These are phyloP conservation scores for Cliona cf. orientalis DNA, from an alignment of 37 sponge, comb jelly and placozoan species.

Conservation along the genomic window DNA sequence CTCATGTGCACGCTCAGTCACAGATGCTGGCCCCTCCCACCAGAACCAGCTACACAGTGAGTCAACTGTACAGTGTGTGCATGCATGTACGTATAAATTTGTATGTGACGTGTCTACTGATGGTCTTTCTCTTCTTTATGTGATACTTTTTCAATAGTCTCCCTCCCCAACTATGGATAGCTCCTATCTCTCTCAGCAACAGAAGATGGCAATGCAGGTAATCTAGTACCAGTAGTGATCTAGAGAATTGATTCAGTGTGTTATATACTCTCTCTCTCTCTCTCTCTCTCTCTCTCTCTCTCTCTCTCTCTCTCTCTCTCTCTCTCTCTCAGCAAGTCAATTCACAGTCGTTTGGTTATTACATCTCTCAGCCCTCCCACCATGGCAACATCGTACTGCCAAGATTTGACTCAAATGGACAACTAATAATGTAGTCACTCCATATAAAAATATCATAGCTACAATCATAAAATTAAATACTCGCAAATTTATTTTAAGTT, in stretches of 20 bases:
- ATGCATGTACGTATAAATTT: not conserved
- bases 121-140: not conserved
- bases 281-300: not conserved
- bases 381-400: conserved; percentile 55
- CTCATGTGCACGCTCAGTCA: conserved; percentile 12
- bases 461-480: not conserved
- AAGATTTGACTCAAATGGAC: conserved; percentile 22
- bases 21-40: not conserved
- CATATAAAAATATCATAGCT: not conserved
- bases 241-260: not conserved
- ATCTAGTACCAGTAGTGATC: not conserved
- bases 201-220: conserved; percentile 48
- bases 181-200: conserved; percentile 10
- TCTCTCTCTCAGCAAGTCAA: conserved; percentile 42
- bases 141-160: not conserved
- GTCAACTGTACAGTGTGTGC: not conserved
- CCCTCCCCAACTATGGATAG: conserved; percentile 9
- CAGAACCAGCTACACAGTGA: not conserved
- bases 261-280: not conserved
- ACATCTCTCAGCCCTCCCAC: conserved; percentile 44
- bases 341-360: conserved; percentile 60
- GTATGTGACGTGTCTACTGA: not conserved
- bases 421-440: not conserved
- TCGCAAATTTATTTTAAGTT: not conserved
- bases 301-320: not conserved